Percentiles rank a stretch among this genome's conserved stretches.
Evolutionary conservation across 2,113 vertebrate genomes (phyloP).

Genomic region (Ammodytes marinus): DNA sequence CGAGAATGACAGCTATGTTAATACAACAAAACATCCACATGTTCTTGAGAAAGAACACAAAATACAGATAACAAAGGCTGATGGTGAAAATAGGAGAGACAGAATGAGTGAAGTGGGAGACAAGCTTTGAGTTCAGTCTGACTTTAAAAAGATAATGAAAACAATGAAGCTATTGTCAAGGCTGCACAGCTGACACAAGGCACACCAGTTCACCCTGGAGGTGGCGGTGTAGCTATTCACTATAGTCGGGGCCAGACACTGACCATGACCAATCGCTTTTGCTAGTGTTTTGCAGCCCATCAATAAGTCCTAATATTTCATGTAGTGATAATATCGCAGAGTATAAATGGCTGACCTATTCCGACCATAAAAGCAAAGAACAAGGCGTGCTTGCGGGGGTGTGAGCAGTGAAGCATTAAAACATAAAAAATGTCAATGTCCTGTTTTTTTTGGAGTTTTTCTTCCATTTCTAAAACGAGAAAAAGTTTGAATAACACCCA

Average conservation of each 20-base stretch:
- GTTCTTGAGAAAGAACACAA: not conserved
- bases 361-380: constrained; percentile 46
- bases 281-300: constrained; percentile 24
- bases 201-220: constrained; percentile 24
- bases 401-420: not conserved
- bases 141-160: constrained; percentile 42
- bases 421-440: not conserved
- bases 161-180: constrained; percentile 54
- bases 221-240: not conserved
- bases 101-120: not conserved
- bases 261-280: not conserved
- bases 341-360: constrained; percentile 60
- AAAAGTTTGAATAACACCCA: constrained; percentile 11
- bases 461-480: not conserved
- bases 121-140: constrained; percentile 26
- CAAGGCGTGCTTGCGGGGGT: not conserved
- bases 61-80: not conserved
- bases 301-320: constrained; percentile 32
- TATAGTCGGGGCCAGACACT: constrained; percentile 1
- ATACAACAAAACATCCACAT: not conserved
- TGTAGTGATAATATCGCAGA: constrained; percentile 26
- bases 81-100: not conserved
- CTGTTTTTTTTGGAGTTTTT: not conserved
- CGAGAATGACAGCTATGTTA: not conserved
- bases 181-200: constrained; percentile 24